phyloP scores from a whole-genome alignment of 2,888 invertebrate genomes.

The Malacosoma neustria region DNA sequence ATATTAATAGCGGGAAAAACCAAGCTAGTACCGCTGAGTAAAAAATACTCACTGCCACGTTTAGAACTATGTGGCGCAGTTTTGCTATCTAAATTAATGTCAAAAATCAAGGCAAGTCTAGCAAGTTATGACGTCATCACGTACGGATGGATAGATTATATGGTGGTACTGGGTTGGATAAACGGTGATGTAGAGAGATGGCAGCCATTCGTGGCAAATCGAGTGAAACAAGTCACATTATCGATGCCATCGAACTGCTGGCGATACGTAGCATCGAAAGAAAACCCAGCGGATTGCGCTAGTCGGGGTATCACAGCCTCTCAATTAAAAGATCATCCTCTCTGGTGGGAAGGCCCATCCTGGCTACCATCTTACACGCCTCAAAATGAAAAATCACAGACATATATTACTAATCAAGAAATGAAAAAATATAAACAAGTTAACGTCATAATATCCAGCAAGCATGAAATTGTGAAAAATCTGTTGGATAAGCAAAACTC shows the following conservation, averaged over 20 bases:
- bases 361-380: no score
- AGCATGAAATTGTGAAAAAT: no score
- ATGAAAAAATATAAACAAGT: no score
- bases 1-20: conserved; percentile 9
- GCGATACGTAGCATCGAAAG: conserved; percentile 9
- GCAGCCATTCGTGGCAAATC: conserved; percentile 17
- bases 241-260: conserved; percentile 4
- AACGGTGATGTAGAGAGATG: conserved; percentile 15
- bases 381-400: no score
- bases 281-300: conserved; percentile 17
- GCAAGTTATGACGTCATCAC: conserved; percentile 3
- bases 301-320: conserved; percentile 12
- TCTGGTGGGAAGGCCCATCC: conserved; percentile 18
- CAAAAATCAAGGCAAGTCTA: conserved; percentile 3
- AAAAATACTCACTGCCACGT: conserved; percentile 14
- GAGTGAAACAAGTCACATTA: conserved; percentile 9
- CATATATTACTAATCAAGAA: no score
- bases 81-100: conserved; percentile 9
- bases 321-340: conserved; percentile 7
- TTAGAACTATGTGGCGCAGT: conserved; percentile 17
- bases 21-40: conserved; percentile 16
- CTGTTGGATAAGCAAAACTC: no score
- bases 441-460: no score
- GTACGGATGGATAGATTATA: conserved; percentile 21
- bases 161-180: conserved; percentile 18